Percentiles rank a stretch among this genome's conserved stretches.
phyloP scores from a whole-genome alignment of 2,113 vertebrate species.

The Daubentonia madagascariensis region DNA sequence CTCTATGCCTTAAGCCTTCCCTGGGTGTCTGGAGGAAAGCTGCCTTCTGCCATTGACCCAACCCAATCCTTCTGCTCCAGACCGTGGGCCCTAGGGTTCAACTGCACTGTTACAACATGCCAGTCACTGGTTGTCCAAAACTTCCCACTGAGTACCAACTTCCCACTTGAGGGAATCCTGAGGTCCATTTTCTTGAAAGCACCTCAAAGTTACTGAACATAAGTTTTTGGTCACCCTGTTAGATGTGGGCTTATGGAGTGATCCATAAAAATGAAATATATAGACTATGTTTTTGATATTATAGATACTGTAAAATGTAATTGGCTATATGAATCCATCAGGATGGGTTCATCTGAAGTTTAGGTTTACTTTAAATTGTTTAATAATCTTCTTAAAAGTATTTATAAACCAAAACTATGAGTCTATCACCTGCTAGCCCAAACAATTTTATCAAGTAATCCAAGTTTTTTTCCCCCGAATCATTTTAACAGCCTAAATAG shows the following conservation, averaged over 20 bases:
- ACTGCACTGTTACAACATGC: fast-evolving
- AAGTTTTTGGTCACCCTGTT: not conserved
- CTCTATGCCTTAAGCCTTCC: not conserved
- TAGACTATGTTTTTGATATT: not conserved
- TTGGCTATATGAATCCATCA: slow-evolving; percentile 50
- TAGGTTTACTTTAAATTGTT: slow-evolving; percentile 77
- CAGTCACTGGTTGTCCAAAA: not conserved
- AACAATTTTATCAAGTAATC: slow-evolving; percentile 61
- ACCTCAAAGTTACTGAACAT: not conserved
- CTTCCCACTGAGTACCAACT: not conserved
- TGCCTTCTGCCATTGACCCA: not conserved
- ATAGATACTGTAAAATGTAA: slow-evolving; percentile 9
- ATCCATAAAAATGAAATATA: not conserved
- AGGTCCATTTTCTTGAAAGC: not conserved
- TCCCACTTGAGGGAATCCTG: not conserved
- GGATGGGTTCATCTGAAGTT: slow-evolving; percentile 77
- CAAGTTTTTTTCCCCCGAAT: slow-evolving; percentile 64
- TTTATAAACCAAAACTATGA: slow-evolving; percentile 75
- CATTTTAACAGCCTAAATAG: slow-evolving; percentile 76
- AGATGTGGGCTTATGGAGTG: not conserved
- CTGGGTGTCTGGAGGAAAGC: not conserved
- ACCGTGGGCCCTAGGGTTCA: too few species aligned
- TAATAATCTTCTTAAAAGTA: slow-evolving; percentile 77
- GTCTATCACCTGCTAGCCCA: slow-evolving; percentile 69
- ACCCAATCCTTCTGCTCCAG: not conserved